Percentiles rank a stretch among this genome's conserved stretches.
Evolutionary conservation across 2,888 invertebrate species (phyloP).

Genomic region (Electrophaes corylata): DNA sequence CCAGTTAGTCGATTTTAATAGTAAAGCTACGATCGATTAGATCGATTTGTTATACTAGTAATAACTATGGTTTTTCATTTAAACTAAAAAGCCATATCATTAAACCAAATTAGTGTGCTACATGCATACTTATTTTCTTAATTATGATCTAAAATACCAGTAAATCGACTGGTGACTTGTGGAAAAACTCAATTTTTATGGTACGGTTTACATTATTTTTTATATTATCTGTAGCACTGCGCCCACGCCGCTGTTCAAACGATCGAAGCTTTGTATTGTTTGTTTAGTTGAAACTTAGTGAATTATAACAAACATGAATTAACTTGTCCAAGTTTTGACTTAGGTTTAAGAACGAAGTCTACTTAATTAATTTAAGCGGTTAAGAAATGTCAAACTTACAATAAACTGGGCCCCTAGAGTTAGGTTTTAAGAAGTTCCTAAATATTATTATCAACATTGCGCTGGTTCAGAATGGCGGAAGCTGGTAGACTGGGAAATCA

Average conservation of each 20-base stretch:
- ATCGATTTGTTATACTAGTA: no score
- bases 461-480: slow-evolving; percentile 70
- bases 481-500: slow-evolving; percentile 69
- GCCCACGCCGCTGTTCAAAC: slow-evolving; percentile 44
- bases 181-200: neutral
- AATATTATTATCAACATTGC: neutral
- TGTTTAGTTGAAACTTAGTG: slow-evolving; percentile 28
- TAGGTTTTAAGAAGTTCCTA: neutral
- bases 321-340: slow-evolving; percentile 37
- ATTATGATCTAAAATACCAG: no score
- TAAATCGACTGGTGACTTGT: neutral
- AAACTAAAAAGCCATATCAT: no score
- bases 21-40: neutral
- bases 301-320: slow-evolving; percentile 39
- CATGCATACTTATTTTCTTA: no score
- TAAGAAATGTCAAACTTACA: slow-evolving; percentile 30
- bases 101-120: no score
- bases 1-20: neutral
- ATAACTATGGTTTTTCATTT: no score
- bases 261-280: slow-evolving; percentile 30
- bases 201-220: neutral
- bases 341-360: slow-evolving; percentile 14
- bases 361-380: slow-evolving; percentile 4
- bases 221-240: slow-evolving; percentile 34
- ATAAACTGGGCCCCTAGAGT: slow-evolving; percentile 9